A percentile compares a stretch with the other conserved stretches of the same genome.
Evolutionary conservation across 2,888 invertebrate genomes (phyloP).

Genomic region (Mactromeris polynyma): DNA sequence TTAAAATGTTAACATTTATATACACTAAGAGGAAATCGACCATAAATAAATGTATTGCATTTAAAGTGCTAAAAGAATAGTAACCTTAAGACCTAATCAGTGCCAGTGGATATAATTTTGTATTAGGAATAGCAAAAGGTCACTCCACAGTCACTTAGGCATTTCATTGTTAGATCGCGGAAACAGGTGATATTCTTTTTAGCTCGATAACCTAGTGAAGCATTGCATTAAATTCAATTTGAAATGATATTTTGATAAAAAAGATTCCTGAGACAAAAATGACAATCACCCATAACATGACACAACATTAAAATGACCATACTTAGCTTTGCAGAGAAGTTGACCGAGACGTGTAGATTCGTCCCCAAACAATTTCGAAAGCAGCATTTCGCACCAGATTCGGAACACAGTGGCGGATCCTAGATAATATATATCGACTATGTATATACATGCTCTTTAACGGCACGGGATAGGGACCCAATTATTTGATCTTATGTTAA

Average conservation of each 20-base stretch:
- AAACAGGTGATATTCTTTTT: not conserved
- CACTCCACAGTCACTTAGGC: no score
- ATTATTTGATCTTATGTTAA: not conserved
- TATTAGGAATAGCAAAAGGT: no score
- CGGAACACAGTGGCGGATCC: not conserved
- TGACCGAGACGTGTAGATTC: not conserved
- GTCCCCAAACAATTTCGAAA: not conserved
- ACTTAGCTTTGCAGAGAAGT: not conserved
- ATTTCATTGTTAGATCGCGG: not conserved
- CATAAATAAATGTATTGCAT: no score
- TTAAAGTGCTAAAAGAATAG: no score
- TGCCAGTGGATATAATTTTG: no score
- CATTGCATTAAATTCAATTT: not conserved
- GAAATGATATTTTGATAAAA: not conserved
- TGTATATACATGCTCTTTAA: no score
- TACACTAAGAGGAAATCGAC: no score
- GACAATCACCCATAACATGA: not conserved
- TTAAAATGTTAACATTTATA: no score
- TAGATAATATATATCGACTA: not conserved
- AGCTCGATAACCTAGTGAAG: not conserved
- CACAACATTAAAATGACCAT: not conserved
- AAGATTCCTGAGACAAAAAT: not conserved
- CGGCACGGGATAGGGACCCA: not conserved
- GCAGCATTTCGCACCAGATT: not conserved
- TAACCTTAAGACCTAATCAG: no score